These are phyloP conservation scores for Callithrix jacchus DNA, from an alignment of 2,113 vertebrate genomes.

Conservation along the genomic window DNA sequence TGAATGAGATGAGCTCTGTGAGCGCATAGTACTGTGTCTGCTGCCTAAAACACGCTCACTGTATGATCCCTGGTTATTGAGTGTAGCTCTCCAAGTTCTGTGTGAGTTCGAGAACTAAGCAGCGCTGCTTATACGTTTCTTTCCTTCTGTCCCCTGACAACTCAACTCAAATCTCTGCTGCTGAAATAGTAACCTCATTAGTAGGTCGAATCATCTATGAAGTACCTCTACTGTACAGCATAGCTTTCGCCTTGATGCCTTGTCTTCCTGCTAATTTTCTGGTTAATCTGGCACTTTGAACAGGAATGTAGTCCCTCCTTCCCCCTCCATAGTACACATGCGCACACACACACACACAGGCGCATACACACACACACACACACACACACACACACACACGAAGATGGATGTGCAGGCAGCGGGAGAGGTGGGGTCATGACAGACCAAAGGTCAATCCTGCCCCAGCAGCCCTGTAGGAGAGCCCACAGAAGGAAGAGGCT, in stretches of 20 bases:
- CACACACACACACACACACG: neutral
- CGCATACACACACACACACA: neutral
- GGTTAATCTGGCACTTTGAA: neutral
- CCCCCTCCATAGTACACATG: accelerated
- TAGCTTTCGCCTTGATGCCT: neutral
- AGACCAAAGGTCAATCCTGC: neutral
- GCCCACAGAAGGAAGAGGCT: conserved; percentile 1
- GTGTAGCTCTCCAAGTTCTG: neutral
- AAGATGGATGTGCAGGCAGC: neutral
- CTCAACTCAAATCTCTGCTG: neutral
- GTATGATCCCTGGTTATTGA: neutral
- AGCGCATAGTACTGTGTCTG: neutral
- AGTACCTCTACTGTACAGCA: neutral
- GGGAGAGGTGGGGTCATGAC: neutral
- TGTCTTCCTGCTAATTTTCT: neutral
- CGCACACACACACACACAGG: accelerated
- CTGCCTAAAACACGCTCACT: accelerated
- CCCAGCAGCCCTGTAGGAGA: neutral
- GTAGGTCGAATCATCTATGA: neutral
- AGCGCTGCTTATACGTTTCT: neutral
- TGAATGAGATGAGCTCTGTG: neutral
- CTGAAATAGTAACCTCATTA: neutral
- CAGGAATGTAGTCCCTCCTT: neutral
- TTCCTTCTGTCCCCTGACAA: neutral
- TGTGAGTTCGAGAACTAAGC: neutral